phyloP scores from a whole-genome alignment of 2,888 invertebrate genomes.

The Leucophenga maculata region DNA sequence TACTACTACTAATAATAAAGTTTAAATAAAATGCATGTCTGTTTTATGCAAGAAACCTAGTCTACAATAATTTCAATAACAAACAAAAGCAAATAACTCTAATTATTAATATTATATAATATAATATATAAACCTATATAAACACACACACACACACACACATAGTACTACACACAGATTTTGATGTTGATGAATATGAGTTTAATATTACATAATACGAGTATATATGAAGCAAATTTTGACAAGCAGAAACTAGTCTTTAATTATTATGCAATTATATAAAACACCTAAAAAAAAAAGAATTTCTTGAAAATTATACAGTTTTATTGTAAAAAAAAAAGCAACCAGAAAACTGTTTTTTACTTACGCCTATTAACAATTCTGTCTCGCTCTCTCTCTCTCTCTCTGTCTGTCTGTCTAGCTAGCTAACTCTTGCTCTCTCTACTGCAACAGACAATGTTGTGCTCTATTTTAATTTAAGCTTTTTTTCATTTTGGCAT shows the following conservation, averaged over 20 bases:
- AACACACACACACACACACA: slow-evolving; percentile 29
- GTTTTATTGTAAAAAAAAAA: slow-evolving; percentile 63
- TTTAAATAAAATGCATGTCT: slow-evolving; percentile 31
- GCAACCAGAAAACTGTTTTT: slow-evolving; percentile 33
- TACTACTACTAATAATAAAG: slow-evolving; percentile 9
- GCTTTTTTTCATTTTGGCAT: not conserved
- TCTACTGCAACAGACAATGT: not conserved
- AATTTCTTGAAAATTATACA: slow-evolving; percentile 57
- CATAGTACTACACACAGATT: slow-evolving; percentile 21
- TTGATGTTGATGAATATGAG: slow-evolving; percentile 25
- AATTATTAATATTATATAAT: slow-evolving; percentile 21
- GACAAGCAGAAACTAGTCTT: slow-evolving; percentile 36
- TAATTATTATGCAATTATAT: slow-evolving; percentile 48
- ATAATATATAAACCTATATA: slow-evolving; percentile 41
- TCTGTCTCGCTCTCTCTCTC: slow-evolving; percentile 9
- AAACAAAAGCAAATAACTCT: slow-evolving; percentile 43
- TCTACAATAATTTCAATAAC: slow-evolving; percentile 39
- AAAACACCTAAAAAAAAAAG: slow-evolving; percentile 37
- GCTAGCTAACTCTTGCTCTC: not conserved
- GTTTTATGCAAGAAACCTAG: slow-evolving; percentile 35
- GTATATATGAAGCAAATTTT: slow-evolving; percentile 13
- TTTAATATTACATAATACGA: slow-evolving; percentile 7
- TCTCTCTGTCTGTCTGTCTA: slow-evolving; percentile 13
- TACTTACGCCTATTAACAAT: slow-evolving; percentile 25
- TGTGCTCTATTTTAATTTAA: not conserved